Percentiles rank a stretch among this genome's conserved stretches.
phyloP scores from a whole-genome alignment of 2,113 vertebrate species.

The Oxyruncus cristatus region DNA sequence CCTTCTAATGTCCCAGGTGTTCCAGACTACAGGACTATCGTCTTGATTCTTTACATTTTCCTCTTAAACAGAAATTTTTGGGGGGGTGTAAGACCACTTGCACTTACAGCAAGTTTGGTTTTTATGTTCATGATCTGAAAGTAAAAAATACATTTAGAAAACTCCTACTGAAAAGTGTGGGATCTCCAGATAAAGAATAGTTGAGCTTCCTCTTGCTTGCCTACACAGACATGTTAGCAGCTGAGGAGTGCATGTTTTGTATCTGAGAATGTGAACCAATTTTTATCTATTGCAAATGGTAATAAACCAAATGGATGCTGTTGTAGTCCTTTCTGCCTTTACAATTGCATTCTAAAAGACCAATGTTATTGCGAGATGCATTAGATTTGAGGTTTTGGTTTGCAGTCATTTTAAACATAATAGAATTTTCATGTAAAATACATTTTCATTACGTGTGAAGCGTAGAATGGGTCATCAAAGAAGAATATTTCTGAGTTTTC shows the following conservation, averaged over 20 bases:
- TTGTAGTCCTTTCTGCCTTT: not conserved
- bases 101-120: not conserved
- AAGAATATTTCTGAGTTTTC: not conserved
- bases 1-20: not conserved
- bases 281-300: not conserved
- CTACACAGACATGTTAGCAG: not conserved
- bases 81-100: rapidly evolving
- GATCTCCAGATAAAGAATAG: not conserved
- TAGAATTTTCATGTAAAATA: not conserved
- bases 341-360: not conserved
- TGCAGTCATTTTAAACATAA: not conserved
- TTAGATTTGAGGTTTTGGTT: not conserved
- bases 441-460: not conserved
- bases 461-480: not conserved
- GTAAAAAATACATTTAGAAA: not conserved
- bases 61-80: not conserved
- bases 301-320: not conserved
- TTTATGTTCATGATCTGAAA: not conserved
- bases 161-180: not conserved
- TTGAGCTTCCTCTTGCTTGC: not conserved
- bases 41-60: not conserved
- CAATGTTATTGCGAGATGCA: not conserved
- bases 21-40: not conserved
- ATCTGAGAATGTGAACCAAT: no score
- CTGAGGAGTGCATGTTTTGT: not conserved